A percentile compares a stretch with the other conserved stretches of the same genome.
phyloP scores from a whole-genome alignment of 2,113 vertebrate species.

The Catharus bicknelli region DNA sequence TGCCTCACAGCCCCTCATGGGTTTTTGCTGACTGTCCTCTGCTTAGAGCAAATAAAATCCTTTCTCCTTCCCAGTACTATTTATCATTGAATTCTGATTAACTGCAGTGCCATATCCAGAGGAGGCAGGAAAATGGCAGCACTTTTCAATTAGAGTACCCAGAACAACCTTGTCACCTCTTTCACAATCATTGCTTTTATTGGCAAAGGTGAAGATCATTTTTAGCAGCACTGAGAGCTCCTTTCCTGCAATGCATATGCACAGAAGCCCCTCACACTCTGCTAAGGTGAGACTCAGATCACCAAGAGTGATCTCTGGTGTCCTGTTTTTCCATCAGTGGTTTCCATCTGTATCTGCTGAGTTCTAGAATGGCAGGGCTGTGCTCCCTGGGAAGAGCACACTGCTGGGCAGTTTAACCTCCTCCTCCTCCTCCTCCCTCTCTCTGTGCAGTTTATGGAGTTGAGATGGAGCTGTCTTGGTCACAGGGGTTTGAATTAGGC shows the following conservation, averaged over 20 bases:
- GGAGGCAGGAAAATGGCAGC: background rate
- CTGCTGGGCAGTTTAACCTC: background rate
- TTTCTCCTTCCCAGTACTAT: background rate
- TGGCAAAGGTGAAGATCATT: slow-evolving; percentile 38
- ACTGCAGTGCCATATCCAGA: background rate
- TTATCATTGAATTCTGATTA: background rate
- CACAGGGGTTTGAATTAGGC: background rate
- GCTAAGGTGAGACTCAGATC: background rate
- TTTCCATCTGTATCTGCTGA: background rate
- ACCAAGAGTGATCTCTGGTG: background rate
- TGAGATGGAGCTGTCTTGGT: background rate
- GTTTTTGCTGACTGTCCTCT: background rate
- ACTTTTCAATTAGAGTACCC: slow-evolving; percentile 3
- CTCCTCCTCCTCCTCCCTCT: background rate
- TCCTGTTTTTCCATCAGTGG: background rate
- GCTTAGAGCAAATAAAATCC: background rate
- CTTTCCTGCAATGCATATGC: background rate
- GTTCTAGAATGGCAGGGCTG: background rate
- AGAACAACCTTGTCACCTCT: slow-evolving; percentile 16
- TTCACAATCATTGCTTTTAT: slow-evolving; percentile 9
- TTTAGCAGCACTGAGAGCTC: background rate
- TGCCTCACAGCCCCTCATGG: background rate
- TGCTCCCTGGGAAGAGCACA: background rate
- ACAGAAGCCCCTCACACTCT: background rate
- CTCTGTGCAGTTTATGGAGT: background rate